These are phyloP conservation scores for Bombus superbus DNA, from an alignment of 1,140 invertebrate genomes.

Conservation along the genomic window DNA sequence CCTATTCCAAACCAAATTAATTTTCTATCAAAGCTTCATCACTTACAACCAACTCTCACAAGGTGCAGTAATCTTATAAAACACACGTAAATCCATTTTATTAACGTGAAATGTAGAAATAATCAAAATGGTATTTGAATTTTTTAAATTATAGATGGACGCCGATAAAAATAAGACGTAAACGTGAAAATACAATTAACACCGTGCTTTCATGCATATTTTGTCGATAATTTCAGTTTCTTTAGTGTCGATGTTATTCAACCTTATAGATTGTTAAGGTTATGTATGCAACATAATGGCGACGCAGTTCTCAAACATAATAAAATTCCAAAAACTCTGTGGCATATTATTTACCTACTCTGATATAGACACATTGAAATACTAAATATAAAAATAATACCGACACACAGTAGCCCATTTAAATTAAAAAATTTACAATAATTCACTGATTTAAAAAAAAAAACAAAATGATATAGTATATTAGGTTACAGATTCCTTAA, in stretches of 20 bases:
- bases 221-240: not conserved
- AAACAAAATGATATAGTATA: no score
- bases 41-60: not conserved
- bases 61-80: not conserved
- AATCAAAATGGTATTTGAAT: not conserved
- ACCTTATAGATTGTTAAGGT: not conserved
- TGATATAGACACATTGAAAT: no score
- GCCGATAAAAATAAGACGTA: not conserved
- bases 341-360: no score
- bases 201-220: not conserved
- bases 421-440: no score
- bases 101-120: not conserved
- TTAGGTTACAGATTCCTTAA: no score
- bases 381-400: no score
- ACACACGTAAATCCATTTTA: not conserved
- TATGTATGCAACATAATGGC: not conserved
- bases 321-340: not conserved
- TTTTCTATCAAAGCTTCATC: not conserved
- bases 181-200: slow-evolving; percentile 21
- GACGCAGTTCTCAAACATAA: not conserved
- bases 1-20: not conserved
- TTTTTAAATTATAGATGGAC: not conserved
- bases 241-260: not conserved
- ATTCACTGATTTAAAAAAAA: no score
- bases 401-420: no score